Percentiles rank a stretch among this genome's conserved stretches.
Conservation (phyloP, 2,113 vertebrate genomes). For the Chrysemys picta region DNA sequence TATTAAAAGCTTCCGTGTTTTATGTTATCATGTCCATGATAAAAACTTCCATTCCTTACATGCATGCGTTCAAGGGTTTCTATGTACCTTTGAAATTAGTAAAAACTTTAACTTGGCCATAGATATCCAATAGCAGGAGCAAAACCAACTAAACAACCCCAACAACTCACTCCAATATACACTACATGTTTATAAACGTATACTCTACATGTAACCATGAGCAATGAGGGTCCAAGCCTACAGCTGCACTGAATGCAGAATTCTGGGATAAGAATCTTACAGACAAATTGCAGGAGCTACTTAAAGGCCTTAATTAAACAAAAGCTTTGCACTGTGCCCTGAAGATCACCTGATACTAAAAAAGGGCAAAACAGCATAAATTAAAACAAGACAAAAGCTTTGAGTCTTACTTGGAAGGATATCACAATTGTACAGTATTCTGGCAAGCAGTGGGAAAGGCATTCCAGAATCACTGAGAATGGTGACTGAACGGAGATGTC, state of each 20-base stretch:
- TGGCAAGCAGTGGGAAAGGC: not conserved
- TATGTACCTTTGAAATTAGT: not conserved
- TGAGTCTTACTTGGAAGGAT: not conserved
- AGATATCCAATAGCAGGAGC: not conserved
- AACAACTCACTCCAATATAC: not conserved
- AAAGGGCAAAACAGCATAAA: not conserved
- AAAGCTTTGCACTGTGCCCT: not conserved
- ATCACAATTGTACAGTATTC: not conserved
- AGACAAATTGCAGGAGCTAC: not conserved
- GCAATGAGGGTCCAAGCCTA: not conserved
- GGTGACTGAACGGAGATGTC: not conserved
- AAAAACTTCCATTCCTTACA: not conserved
- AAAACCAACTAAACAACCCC: not conserved
- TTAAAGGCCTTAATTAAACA: not conserved
- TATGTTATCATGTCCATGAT: not conserved
- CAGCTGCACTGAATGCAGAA: not conserved
- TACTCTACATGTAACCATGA: not conserved
- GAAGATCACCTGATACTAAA: not conserved
- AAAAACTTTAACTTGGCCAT: not conserved
- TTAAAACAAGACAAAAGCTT: not conserved
- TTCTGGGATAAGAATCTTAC: not conserved
- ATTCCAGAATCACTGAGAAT: not conserved
- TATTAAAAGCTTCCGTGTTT: not conserved
- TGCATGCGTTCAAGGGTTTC: not conserved
- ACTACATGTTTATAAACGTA: not conserved